Evolutionary conservation across 2,113 vertebrate genomes (phyloP).

Genomic region (Gallinago media): DNA sequence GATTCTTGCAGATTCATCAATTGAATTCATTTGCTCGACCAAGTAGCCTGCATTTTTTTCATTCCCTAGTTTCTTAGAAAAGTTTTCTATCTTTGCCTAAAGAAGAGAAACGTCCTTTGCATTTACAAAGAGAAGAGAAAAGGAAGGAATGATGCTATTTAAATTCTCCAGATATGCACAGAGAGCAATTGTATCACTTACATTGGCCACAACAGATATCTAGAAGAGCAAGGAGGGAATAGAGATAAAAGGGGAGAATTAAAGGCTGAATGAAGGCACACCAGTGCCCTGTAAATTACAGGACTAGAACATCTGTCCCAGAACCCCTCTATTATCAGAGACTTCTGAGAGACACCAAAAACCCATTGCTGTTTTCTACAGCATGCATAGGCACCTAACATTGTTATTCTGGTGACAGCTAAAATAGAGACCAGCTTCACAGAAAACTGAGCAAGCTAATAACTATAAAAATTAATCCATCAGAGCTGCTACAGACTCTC

Average conservation of each 20-base stretch:
- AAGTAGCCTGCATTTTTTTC: background rate
- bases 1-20: background rate
- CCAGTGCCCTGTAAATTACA: background rate
- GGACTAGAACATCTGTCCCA: background rate
- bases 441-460: background rate
- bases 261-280: background rate
- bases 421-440: background rate
- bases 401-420: background rate
- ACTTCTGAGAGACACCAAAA: background rate
- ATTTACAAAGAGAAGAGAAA: background rate
- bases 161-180: background rate
- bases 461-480: background rate
- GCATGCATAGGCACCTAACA: rapidly evolving
- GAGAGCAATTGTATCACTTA: background rate
- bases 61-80: background rate
- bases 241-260: constrained; percentile 6
- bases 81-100: background rate
- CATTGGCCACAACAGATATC: background rate
- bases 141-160: background rate
- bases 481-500: background rate
- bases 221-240: background rate
- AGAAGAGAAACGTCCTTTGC: background rate
- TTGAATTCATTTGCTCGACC: rapidly evolving
- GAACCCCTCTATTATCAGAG: background rate
- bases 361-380: background rate